A percentile compares a stretch with the other conserved stretches of the same genome.
These are phyloP conservation scores for Anhinga anhinga DNA, from an alignment of 2,113 vertebrate species.

Conservation along the genomic window DNA sequence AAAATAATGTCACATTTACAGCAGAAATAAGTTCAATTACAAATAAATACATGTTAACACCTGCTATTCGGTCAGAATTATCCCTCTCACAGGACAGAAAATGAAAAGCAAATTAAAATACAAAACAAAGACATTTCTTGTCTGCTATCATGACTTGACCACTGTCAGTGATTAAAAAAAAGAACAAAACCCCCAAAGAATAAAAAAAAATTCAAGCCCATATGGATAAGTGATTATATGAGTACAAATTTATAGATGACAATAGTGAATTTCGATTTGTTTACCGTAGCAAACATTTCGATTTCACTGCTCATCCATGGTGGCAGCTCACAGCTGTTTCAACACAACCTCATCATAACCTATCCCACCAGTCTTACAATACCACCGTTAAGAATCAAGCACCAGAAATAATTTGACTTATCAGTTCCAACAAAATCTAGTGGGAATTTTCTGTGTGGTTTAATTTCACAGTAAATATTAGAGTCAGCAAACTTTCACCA, in stretches of 20 bases:
- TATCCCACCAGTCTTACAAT: background rate
- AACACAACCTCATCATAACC: background rate
- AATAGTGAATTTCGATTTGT: background rate
- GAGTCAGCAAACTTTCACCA: background rate
- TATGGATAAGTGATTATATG: accelerated
- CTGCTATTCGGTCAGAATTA: background rate
- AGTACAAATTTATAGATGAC: background rate
- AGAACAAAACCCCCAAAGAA: background rate
- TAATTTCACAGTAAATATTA: background rate
- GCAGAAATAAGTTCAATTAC: background rate
- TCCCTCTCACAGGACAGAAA: background rate
- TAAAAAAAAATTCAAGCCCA: background rate
- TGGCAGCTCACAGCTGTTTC: background rate
- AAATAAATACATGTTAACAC: background rate
- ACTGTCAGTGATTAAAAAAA: background rate
- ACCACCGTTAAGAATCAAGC: background rate
- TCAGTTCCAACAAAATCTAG: background rate
- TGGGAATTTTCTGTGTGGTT: background rate
- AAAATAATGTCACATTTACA: background rate
- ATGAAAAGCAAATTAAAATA: background rate
- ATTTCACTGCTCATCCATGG: background rate
- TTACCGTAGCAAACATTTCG: background rate
- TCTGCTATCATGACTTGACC: background rate
- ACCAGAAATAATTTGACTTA: background rate
- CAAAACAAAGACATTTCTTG: background rate